phyloP scores from a whole-genome alignment of 2,113 vertebrate genomes.

The Tetrax tetrax region DNA sequence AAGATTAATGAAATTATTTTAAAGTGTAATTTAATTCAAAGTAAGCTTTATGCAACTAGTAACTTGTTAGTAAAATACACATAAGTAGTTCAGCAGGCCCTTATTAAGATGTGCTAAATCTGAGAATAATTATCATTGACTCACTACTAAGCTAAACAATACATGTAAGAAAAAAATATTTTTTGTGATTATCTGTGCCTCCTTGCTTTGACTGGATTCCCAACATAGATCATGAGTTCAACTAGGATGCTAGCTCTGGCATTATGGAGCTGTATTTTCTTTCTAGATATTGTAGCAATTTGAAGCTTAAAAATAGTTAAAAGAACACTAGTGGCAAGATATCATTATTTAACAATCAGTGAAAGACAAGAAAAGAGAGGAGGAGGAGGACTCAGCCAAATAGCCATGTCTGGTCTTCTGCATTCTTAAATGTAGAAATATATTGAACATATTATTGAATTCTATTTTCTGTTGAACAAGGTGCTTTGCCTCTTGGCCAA shows the following conservation, averaged over 20 bases:
- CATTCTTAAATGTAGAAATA: background rate
- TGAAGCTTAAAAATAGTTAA: background rate
- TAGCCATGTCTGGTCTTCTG: fast-evolving
- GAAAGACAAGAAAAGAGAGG: background rate
- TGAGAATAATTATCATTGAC: background rate
- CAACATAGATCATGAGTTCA: background rate
- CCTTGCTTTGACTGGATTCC: background rate
- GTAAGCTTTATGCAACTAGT: background rate
- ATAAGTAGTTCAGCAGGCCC: background rate
- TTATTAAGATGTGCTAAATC: background rate
- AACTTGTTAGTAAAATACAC: background rate
- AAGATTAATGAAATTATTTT: background rate
- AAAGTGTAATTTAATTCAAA: background rate
- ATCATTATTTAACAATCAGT: background rate
- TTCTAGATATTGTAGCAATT: background rate
- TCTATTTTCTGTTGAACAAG: background rate
- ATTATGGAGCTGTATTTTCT: background rate
- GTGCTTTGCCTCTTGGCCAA: background rate
- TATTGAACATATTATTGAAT: background rate
- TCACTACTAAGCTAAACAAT: background rate
- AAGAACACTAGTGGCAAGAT: background rate
- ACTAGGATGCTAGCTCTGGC: background rate
- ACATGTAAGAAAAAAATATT: background rate
- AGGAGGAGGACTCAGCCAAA: background rate
- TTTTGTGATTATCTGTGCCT: background rate